phyloP scores from a whole-genome alignment of 2,797 vertebrate species.

The Aplochiton taeniatus region DNA sequence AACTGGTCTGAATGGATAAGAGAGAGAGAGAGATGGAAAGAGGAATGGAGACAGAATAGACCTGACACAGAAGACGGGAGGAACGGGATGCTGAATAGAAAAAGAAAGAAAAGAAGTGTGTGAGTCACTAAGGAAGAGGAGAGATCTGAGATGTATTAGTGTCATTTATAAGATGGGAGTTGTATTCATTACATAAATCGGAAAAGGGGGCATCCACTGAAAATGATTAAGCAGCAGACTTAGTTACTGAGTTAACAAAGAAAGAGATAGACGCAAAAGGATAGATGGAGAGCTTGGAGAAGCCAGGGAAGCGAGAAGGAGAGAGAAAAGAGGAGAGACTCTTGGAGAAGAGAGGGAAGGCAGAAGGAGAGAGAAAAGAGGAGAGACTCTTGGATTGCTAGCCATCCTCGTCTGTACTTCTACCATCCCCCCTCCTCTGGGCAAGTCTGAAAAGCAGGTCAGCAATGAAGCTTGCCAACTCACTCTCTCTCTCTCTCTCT shows the following conservation, averaged over 20 bases:
- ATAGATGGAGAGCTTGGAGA: no score
- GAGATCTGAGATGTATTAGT: no score
- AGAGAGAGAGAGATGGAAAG: neutral
- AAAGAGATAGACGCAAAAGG: no score
- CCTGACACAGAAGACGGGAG: no score
- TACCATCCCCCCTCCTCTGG: slow-evolving; percentile 22
- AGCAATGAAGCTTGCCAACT: slow-evolving; percentile 21
- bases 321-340: neutral
- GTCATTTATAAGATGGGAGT: no score
- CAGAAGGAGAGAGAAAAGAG: neutral
- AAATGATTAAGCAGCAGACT: no score
- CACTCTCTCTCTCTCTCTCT: slow-evolving; percentile 8
- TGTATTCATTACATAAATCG: no score
- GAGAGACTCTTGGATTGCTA: neutral
- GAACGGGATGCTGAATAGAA: no score
- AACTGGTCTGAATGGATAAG: slow-evolving; percentile 13
- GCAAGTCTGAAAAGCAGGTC: slow-evolving; percentile 42
- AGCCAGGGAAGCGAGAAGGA: neutral
- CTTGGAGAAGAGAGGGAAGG: neutral
- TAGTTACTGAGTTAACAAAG: no score
- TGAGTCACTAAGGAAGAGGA: no score
- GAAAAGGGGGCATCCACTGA: no score
- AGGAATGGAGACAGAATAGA: no score
- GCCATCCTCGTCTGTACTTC: neutral
- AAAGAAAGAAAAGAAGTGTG: neutral